Evolutionary conservation across 2,797 vertebrate genomes (phyloP).

Genomic region (Salmo trutta): DNA sequence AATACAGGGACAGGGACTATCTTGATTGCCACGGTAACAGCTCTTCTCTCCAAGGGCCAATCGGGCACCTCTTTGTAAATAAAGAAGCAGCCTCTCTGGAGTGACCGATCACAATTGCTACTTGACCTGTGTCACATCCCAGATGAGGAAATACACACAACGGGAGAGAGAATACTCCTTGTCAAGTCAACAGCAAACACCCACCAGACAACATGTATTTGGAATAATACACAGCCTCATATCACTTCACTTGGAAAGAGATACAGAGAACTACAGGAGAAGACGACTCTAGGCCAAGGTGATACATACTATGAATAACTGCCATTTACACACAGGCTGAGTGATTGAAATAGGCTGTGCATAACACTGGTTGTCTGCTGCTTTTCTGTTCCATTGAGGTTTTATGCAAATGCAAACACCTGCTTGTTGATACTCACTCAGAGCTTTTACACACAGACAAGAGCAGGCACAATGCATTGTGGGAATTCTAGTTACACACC

Average conservation of each 20-base stretch:
- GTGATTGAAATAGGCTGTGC: neutral
- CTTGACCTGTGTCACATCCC: conserved; percentile 58
- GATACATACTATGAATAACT: neutral
- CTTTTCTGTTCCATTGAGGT: neutral
- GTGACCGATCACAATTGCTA: conserved; percentile 61
- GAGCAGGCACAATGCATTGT: neutral
- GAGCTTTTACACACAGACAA: neutral
- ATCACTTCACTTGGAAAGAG: too few species aligned
- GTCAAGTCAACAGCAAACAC: conserved; percentile 18
- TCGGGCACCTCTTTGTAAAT: conserved; percentile 66
- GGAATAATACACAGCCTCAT: neutral
- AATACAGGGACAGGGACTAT: conserved; percentile 26
- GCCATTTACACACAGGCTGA: neutral
- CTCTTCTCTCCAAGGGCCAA: conserved; percentile 66
- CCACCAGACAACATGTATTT: neutral
- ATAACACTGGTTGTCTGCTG: neutral
- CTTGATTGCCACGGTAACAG: conserved; percentile 65
- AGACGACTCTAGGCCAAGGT: neutral
- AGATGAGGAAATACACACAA: conserved; percentile 54
- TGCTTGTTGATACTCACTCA: neutral
- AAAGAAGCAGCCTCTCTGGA: conserved; percentile 59
- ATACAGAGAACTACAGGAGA: neutral
- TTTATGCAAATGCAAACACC: neutral
- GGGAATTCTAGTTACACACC: neutral
- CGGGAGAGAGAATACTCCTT: conserved; percentile 17